A percentile compares a stretch with the other conserved stretches of the same genome.
These are phyloP conservation scores for Myodes glareolus DNA, from an alignment of 2,113 vertebrate species.

Conservation along the genomic window DNA sequence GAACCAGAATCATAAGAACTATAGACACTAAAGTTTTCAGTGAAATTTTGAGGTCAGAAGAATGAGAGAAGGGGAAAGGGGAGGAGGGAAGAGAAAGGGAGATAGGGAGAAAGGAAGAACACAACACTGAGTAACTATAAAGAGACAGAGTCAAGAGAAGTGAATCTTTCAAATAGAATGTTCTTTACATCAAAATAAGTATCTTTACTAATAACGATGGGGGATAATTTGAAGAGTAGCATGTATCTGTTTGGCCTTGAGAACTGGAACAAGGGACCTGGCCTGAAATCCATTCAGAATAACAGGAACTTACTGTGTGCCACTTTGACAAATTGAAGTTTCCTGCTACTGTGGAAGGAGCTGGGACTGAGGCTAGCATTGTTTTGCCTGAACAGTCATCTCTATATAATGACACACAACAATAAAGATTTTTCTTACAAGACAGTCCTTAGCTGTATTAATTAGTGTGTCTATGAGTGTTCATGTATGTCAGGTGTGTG, in stretches of 20 bases:
- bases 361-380: no score
- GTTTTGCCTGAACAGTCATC: no score
- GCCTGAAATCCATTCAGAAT: not conserved
- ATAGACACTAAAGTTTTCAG: not conserved
- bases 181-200: not conserved
- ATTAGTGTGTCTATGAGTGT: not conserved
- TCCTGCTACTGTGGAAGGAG: not conserved
- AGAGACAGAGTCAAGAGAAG: not conserved
- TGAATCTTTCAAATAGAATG: not conserved
- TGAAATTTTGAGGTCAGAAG: not conserved
- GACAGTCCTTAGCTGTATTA: not conserved
- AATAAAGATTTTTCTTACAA: not conserved
- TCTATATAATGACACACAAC: not conserved
- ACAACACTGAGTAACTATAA: not conserved
- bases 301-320: not conserved
- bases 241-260: not conserved
- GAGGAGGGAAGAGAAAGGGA: not conserved
- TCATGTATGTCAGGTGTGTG: not conserved
- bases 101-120: accelerated
- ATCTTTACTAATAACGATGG: not conserved
- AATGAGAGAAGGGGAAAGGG: not conserved
- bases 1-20: not conserved
- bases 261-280: not conserved
- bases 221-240: not conserved
- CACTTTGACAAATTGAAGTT: not conserved